A percentile compares a stretch with the other conserved stretches of the same genome.
phyloP scores from a whole-genome alignment of 2,113 vertebrate genomes.

The Nyctereutes procyonoides region DNA sequence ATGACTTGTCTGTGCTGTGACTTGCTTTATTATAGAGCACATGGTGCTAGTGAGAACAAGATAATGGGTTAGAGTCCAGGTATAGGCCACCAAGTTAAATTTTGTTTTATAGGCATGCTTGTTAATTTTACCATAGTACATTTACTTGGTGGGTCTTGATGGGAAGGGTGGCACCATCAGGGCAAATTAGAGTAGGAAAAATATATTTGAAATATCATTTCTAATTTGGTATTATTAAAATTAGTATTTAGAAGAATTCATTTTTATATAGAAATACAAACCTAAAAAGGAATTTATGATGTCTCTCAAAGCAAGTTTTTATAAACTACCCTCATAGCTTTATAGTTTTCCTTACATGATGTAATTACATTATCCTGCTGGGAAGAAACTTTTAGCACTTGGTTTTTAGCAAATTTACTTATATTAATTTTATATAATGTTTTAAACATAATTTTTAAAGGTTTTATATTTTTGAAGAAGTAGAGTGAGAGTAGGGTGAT shows the following conservation, averaged over 20 bases:
- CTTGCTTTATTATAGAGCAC: not conserved
- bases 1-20: not conserved
- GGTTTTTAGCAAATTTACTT: not conserved
- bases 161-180: not conserved
- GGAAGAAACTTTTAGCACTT: slow-evolving; percentile 1
- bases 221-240: not conserved
- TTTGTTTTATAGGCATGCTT: not conserved
- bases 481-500: not conserved
- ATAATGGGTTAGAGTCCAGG: not conserved
- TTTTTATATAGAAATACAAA: not conserved
- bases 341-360: not conserved
- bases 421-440: not conserved
- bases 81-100: not conserved
- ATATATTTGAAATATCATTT: slow-evolving; percentile 8
- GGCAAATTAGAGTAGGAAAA: not conserved
- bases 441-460: slow-evolving; percentile 1
- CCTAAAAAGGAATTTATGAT: not conserved
- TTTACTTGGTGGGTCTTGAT: not conserved
- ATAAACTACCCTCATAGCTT: not conserved
- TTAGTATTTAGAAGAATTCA: slow-evolving; percentile 7
- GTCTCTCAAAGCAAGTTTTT: not conserved
- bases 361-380: slow-evolving; percentile 6
- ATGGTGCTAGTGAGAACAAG: not conserved
- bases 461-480: not conserved
- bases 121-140: not conserved